phyloP scores from a whole-genome alignment of 2,797 vertebrate genomes.

The Simalia tracyae region DNA sequence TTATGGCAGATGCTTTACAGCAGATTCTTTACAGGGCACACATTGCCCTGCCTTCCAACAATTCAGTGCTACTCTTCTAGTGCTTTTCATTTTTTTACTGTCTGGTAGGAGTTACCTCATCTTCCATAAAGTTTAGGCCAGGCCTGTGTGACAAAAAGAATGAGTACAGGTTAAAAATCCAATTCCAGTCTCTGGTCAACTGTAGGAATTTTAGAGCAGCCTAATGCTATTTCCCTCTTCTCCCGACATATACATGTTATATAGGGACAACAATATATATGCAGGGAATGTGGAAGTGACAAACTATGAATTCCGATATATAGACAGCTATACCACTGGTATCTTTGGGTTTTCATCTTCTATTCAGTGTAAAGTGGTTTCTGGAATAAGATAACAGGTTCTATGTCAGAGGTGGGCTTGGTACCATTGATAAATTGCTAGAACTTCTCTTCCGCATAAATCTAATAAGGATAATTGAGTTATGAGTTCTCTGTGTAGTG shows the following conservation, averaged over 20 bases:
- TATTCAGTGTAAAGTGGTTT: not conserved
- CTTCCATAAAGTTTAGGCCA: too few species aligned
- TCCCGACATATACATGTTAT: not conserved
- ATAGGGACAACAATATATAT: too few species aligned
- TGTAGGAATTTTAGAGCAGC: not conserved
- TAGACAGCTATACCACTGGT: not conserved
- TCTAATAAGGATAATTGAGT: not conserved
- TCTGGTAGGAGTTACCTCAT: too few species aligned
- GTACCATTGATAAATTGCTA: not conserved
- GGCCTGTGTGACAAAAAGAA: not conserved
- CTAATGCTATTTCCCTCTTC: not conserved
- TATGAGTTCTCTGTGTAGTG: not conserved
- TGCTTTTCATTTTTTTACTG: too few species aligned
- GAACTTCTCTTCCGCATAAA: not conserved
- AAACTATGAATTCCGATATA: not conserved
- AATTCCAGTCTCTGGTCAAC: not conserved
- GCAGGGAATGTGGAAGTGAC: not conserved
- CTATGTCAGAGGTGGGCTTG: not conserved
- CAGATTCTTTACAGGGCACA: not conserved
- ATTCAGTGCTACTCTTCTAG: not conserved
- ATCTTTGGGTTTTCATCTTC: not conserved
- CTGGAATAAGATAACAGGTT: not conserved
- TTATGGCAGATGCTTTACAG: not conserved
- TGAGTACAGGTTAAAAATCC: too few species aligned
- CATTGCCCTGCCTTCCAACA: not conserved